Base-by-base conservation (phyloP, 2,888 invertebrate species). In the Uloborus plumipes region DNA sequence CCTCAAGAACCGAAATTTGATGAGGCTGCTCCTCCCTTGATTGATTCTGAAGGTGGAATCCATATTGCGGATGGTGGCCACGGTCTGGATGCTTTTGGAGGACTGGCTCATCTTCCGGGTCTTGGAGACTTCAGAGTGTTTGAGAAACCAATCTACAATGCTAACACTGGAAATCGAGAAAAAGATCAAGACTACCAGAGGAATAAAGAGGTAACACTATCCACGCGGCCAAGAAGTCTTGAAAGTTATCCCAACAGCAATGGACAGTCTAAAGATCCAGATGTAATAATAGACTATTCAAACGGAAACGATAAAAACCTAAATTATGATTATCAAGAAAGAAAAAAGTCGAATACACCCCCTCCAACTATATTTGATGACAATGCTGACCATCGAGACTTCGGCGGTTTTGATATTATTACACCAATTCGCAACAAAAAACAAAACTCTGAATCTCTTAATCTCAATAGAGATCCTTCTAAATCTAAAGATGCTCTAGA, bases 41-140 rank as follows among this genome's bases (percentile, higher is more conserved):
- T 86, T 14, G 86, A 85, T 70, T 82, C 84, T 3, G 85, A 86
- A 71, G 86, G 86, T 22, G 85, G 84, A 6, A 85, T 86, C 49
- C 86, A 86, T 53, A 82, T 69, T n/a, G 84, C 85, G 14, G 86
- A 86, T 73, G 86, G 84, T 0, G 77, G 79, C 20, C 80, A 79
- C 39, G 82, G 82, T 15, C 26, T 72, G 15, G 74, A 84, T 58
- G 80, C 76, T 9, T 77, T 73, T 22, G 73, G 26, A 3, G 83
- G 73, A 14, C 18, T 76, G 16, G 64, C 79, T 0, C 74, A 75
- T 49, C 55, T 75, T 26, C 80, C 80, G 7, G 84, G 81, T 20
- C 75, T 80, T 49, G 71, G 73, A 0, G 78, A 85, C 51, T 69
- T 66, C 26, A 67, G 67, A 20, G 85, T 85, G 0, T 74, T 85